Percentiles rank a stretch among this genome's conserved stretches.
Evolutionary conservation across 1,140 invertebrate genomes (phyloP).

Genomic region (Metaphire vulgaris): DNA sequence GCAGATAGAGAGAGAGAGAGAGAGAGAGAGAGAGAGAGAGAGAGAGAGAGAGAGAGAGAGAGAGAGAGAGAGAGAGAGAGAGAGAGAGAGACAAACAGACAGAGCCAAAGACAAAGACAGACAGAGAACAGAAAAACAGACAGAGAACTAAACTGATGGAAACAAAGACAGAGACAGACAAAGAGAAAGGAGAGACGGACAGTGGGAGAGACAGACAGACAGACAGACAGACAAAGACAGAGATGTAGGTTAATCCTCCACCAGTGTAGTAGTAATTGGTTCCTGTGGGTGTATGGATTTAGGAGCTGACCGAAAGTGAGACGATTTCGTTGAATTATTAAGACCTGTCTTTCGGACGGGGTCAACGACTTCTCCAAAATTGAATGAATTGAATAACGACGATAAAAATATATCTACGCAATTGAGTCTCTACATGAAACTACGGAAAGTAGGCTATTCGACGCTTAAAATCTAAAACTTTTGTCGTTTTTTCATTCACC

Average conservation of each 20-base stretch:
- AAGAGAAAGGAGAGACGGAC: neutral
- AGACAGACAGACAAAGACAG: neutral
- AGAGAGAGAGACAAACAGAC: neutral
- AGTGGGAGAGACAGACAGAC: neutral
- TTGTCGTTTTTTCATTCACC: too few relatives aligned
- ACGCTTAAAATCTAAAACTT: too few relatives aligned
- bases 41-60: neutral
- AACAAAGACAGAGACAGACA: neutral
- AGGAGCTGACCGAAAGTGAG: neutral
- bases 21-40: conserved; percentile 1
- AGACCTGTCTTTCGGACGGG: neutral
- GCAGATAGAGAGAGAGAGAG: neutral
- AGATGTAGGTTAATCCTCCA: neutral
- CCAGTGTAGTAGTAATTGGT: neutral
- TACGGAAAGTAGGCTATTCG: too few relatives aligned
- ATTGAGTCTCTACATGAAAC: too few relatives aligned
- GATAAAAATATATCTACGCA: too few relatives aligned
- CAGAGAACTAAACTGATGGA: neutral
- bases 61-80: neutral
- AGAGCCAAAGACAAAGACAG: neutral
- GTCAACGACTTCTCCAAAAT: neutral
- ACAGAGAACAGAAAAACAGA: neutral
- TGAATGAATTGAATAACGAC: too few relatives aligned
- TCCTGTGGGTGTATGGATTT: neutral
- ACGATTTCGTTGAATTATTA: neutral